Conservation (phyloP, 2,113 vertebrate species). For the Gallinago media region DNA sequence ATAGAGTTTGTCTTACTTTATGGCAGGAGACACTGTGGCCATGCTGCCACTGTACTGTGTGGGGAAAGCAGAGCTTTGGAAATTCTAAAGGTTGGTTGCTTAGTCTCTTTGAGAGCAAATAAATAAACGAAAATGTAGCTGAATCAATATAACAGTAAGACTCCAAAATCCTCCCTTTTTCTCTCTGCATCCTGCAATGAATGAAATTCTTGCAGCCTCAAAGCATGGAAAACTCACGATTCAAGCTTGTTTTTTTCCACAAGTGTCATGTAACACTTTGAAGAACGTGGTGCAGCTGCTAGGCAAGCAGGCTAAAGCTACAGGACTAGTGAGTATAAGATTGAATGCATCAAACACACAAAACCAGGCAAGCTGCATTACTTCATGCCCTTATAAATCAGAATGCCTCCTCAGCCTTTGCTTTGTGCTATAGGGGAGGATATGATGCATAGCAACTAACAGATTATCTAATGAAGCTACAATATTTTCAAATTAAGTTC, state of each 20-base stretch:
- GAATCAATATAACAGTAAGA: neutral
- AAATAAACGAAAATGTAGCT: neutral
- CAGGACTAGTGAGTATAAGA: neutral
- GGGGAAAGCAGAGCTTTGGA: neutral
- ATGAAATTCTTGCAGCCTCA: neutral
- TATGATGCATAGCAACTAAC: neutral
- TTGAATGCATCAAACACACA: neutral
- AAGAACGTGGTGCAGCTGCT: neutral
- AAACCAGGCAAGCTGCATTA: neutral
- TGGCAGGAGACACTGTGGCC: neutral
- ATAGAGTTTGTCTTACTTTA: constrained; percentile 20
- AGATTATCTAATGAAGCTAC: neutral
- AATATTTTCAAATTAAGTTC: neutral
- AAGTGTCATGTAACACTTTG: neutral
- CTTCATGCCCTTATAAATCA: neutral
- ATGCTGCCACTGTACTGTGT: neutral
- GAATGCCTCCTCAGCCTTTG: neutral
- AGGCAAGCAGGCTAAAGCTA: neutral
- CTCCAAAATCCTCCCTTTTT: neutral
- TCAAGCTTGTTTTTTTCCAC: neutral
- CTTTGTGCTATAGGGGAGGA: neutral
- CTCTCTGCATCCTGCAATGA: neutral
- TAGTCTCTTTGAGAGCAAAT: neutral
- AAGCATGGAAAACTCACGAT: neutral
- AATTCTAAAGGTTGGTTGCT: neutral